Evolutionary conservation across 2,113 vertebrate genomes (phyloP).

Genomic region (Bos taurus): DNA sequence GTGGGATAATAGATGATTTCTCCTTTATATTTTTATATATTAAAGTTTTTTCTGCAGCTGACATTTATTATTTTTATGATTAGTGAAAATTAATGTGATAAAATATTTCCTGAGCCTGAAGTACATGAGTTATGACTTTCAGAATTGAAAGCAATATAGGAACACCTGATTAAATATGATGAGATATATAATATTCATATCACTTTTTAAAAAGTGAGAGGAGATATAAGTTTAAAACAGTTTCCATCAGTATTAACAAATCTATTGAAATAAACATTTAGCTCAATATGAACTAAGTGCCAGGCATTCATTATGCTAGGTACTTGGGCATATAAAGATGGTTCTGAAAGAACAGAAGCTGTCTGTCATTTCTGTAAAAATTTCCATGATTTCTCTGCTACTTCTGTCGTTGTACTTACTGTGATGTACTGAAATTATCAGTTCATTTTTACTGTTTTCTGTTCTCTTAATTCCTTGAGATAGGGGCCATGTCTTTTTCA

Average conservation of each 20-base stretch:
- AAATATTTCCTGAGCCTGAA: neutral
- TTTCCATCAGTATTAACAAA: neutral
- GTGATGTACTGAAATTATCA: neutral
- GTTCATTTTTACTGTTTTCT: neutral
- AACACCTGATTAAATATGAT: neutral
- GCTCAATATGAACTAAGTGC: neutral
- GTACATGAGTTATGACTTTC: neutral
- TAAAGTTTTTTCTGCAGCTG: neutral
- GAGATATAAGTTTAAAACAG: neutral
- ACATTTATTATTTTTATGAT: neutral
- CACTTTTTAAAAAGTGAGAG: neutral
- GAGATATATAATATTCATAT: neutral
- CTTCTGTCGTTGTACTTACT: neutral
- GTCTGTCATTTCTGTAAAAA: neutral
- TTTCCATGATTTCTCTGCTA: neutral
- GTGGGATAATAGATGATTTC: neutral
- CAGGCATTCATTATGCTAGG: neutral
- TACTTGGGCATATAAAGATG: neutral
- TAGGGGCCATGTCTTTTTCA: neutral
- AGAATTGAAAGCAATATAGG: neutral
- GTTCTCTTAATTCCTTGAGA: neutral
- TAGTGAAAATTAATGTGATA: neutral
- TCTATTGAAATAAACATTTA: constrained; percentile 23
- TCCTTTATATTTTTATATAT: constrained; percentile 10
- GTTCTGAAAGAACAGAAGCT: neutral